Evolutionary conservation across 2,888 invertebrate genomes (phyloP), one percentile per base, ranked within the genome.

Genomic region (Ypsolopha sequella): DNA sequence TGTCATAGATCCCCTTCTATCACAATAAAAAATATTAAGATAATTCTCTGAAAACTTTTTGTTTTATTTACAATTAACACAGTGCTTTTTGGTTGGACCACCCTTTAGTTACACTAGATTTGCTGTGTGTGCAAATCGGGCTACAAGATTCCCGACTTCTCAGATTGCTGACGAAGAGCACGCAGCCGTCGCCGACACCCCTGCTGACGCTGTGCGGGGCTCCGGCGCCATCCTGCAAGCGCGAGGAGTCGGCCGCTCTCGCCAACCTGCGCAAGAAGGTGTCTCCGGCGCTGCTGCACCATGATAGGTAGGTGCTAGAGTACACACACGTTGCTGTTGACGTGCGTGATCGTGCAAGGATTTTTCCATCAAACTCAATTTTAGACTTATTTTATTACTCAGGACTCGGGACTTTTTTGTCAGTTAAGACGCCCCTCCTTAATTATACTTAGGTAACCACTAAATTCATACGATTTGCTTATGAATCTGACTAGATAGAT

Each of bases 231-330:
- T 92, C 92, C 44, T 89, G 91, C 55, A 84, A 89, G 55, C 86
- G 92, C 39, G 93, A 93, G 71, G 93, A 93, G 75, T 89, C 91
- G 55, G 85, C 86, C 48, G 91, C 91, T 41, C 81, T 93, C 64
- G 91, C 91, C 62, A 93, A 93, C 73, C 84, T 93, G 52, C 82
- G 91, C 60, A 90, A 90, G 70, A 89, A 92, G 62, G 90, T 93
- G 47, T 88, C 82, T 56, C 91, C 76, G 59, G 91, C 86, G 65
- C 81, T 71, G 75, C 82, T 82, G 61, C 80, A 65, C 70, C 76
- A 68, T 47, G 36, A 47, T 14, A 36, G 47, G 36, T 47, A 8
- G 14, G 43, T 10, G 39, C 39, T 4, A 6, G 38, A 10, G n/a
- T 10, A 8, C 38, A 38, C 38, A 2, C 2, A 38, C 38, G 24